Percentiles rank a stretch among this genome's conserved stretches.
Conservation (phyloP, 2,797 vertebrate species). For the Percopsis omiscomaycus region DNA sequence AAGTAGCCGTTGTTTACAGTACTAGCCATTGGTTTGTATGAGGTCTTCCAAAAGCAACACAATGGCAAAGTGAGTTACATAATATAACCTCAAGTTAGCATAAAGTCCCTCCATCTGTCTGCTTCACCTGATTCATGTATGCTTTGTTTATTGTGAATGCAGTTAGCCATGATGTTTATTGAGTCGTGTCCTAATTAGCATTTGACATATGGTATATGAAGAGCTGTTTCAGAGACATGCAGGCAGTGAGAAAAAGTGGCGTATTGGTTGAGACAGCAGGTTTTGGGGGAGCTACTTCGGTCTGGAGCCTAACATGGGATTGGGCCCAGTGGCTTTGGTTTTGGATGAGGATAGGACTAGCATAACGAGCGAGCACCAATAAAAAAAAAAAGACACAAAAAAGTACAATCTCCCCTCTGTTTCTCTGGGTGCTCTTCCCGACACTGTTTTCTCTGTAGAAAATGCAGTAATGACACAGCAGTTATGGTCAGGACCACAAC, state of each 20-base stretch:
- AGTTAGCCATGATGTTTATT: slow-evolving; percentile 16
- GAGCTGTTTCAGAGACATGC: slow-evolving; percentile 37
- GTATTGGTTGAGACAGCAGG: slow-evolving; percentile 19
- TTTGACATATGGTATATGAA: slow-evolving; percentile 34
- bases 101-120: slow-evolving; percentile 42
- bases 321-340: slow-evolving; percentile 35
- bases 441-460: not conserved
- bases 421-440: slow-evolving; percentile 17
- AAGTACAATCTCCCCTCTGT: slow-evolving; percentile 34
- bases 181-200: slow-evolving; percentile 31
- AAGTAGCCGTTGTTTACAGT: slow-evolving; percentile 27
- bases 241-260: slow-evolving; percentile 19
- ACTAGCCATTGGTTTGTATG: slow-evolving; percentile 46
- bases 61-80: slow-evolving; percentile 43
- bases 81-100: slow-evolving; percentile 40
- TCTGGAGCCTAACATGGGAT: slow-evolving; percentile 28
- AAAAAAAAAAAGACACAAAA: slow-evolving; percentile 16
- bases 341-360: slow-evolving; percentile 32
- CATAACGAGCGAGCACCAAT: slow-evolving; percentile 9
- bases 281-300: slow-evolving; percentile 34
- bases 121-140: slow-evolving; percentile 38
- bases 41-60: slow-evolving; percentile 45
- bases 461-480: slow-evolving; percentile 12
- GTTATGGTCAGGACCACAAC: slow-evolving; percentile 6
- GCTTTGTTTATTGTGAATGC: slow-evolving; percentile 27